phyloP scores from a whole-genome alignment of 2,888 invertebrate genomes.

The Orchesellides sinensis region DNA sequence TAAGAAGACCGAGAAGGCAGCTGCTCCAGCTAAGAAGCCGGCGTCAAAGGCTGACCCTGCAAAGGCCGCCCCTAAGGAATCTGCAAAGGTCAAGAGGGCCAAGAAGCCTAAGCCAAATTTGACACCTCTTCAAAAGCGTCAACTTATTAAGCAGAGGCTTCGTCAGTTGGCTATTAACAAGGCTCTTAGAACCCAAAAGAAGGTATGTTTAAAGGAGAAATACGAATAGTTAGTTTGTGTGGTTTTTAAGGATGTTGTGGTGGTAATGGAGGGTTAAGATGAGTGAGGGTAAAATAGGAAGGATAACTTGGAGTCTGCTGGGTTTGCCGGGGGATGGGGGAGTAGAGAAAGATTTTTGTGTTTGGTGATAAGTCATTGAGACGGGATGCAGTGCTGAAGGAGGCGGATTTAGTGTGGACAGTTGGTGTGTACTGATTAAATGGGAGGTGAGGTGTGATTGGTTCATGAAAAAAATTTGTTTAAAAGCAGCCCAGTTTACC shows the following conservation, averaged over 20 bases:
- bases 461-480: not conserved
- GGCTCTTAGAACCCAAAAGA: slow-evolving; percentile 90
- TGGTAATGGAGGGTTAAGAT: too few species aligned
- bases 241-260: too few species aligned
- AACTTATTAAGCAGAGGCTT: slow-evolving; percentile 68
- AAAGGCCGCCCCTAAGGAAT: slow-evolving; percentile 79
- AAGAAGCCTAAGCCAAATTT: slow-evolving; percentile 76
- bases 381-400: too few species aligned
- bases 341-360: too few species aligned
- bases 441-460: too few species aligned
- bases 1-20: slow-evolving; percentile 75
- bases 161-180: slow-evolving; percentile 81
- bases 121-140: slow-evolving; percentile 73
- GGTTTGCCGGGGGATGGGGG: too few species aligned
- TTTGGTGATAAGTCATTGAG: too few species aligned
- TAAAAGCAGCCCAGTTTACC: not conserved
- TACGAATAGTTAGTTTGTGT: not conserved
- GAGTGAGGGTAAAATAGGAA: too few species aligned
- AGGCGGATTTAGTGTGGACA: not conserved
- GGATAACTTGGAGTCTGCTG: too few species aligned
- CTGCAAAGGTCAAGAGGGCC: slow-evolving; percentile 78
- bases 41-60: slow-evolving; percentile 78
- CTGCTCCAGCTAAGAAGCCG: slow-evolving; percentile 79
- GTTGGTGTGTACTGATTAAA: too few species aligned
- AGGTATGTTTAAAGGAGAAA: slow-evolving; percentile 80